These are phyloP conservation scores for Nymphalis urticae DNA, from an alignment of 2,888 invertebrate genomes.

Conservation along the genomic window DNA sequence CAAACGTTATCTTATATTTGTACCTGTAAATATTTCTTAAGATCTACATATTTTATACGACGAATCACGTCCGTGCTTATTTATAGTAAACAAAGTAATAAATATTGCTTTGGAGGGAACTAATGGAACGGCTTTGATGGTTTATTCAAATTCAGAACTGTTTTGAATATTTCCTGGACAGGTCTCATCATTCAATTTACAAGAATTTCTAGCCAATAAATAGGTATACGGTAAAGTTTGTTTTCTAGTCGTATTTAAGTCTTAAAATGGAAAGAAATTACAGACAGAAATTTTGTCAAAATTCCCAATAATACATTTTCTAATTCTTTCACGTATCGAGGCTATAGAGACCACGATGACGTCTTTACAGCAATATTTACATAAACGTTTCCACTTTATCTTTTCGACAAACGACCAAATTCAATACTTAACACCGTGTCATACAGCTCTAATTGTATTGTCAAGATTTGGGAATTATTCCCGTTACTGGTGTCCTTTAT, in stretches of 20 bases:
- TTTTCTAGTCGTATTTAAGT: too few relatives aligned
- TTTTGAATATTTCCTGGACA: constrained; percentile 6
- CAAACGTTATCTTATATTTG: too few relatives aligned
- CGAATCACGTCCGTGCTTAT: neutral
- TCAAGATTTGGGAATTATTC: neutral
- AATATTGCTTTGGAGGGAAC: neutral
- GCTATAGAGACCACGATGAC: constrained; percentile 21
- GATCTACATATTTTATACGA: neutral
- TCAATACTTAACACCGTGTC: constrained; percentile 3
- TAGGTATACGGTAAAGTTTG: too few relatives aligned
- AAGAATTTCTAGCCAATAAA: too few relatives aligned
- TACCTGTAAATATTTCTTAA: neutral
- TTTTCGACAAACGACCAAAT: neutral
- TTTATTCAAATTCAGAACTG: constrained; percentile 7
- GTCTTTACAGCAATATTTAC: constrained; percentile 40
- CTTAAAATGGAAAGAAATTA: too few relatives aligned
- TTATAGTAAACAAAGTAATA: constrained; percentile 2
- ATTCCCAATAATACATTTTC: too few relatives aligned
- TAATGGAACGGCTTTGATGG: neutral
- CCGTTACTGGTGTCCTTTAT: constrained; percentile 11
- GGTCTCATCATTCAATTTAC: neutral
- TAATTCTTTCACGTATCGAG: constrained; percentile 11
- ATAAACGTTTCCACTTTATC: constrained; percentile 32
- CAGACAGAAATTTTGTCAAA: too few relatives aligned
- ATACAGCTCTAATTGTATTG: constrained; percentile 1